These are phyloP conservation scores for Monochamus alternatus DNA, from an alignment of 2,888 invertebrate genomes.

Conservation along the genomic window DNA sequence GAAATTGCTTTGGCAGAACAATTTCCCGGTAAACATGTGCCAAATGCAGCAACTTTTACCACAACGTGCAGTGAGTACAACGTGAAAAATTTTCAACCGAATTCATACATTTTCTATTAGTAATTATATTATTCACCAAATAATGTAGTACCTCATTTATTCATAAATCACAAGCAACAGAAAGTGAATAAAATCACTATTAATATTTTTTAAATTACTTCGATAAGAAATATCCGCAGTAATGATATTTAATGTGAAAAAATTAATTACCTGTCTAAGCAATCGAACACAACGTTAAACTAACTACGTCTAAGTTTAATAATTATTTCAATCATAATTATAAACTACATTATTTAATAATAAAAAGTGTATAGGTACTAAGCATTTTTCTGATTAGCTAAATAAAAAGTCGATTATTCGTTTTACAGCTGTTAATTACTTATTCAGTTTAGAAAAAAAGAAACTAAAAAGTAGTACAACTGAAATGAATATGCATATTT, in stretches of 20 bases:
- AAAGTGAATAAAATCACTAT: too few species aligned
- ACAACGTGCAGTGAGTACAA: too few species aligned
- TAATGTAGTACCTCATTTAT: too few species aligned
- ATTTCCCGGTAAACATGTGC: too few species aligned
- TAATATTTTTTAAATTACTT: neutral
- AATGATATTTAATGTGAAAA: neutral
- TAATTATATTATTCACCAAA: too few species aligned
- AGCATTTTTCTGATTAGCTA: neutral
- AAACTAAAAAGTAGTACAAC: neutral
- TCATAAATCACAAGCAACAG: too few species aligned
- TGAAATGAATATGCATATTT: constrained; percentile 7
- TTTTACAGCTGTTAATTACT: neutral
- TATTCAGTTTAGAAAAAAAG: neutral
- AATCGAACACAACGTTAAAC: neutral
- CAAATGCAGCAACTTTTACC: too few species aligned
- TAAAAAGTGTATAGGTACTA: neutral
- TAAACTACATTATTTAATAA: neutral
- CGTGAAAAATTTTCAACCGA: too few species aligned
- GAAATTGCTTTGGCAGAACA: too few species aligned
- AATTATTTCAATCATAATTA: neutral
- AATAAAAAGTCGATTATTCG: neutral
- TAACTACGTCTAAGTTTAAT: neutral
- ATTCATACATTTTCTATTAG: too few species aligned
- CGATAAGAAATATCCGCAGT: neutral
- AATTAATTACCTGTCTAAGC: neutral